Percentiles rank a stretch among this genome's conserved stretches.
Evolutionary conservation across 2,797 vertebrate genomes (phyloP).

Genomic region (Sebastes trivittatus): DNA sequence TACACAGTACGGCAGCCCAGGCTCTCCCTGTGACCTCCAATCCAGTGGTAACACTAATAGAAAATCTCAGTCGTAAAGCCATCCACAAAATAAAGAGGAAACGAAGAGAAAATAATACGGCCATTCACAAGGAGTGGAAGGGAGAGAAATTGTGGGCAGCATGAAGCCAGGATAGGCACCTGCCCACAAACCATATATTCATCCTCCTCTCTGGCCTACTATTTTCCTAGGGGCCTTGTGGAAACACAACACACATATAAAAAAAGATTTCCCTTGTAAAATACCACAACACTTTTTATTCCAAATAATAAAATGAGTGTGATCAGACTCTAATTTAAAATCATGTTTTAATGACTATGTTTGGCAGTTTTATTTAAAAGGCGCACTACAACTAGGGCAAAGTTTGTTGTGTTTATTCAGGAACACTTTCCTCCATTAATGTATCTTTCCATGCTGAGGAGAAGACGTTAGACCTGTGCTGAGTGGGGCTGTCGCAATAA

Average conservation of each 20-base stretch:
- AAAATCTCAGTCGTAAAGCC: constrained; percentile 67
- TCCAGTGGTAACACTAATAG: constrained; percentile 59
- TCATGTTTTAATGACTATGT: constrained; percentile 64
- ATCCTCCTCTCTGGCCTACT: constrained; percentile 39
- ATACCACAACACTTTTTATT: constrained; percentile 67
- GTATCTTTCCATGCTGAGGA: constrained; percentile 35
- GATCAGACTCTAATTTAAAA: constrained; percentile 65
- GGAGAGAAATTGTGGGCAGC: constrained; percentile 62
- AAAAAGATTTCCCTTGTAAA: constrained; percentile 71
- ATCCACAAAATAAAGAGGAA: constrained; percentile 59
- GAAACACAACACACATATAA: constrained; percentile 64
- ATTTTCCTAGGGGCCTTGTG: constrained; percentile 70
- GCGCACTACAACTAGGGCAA: constrained; percentile 13
- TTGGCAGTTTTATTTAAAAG: constrained; percentile 59
- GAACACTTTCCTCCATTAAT: constrained; percentile 42
- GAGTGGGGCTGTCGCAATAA: background rate
- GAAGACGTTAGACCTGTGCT: constrained; percentile 5
- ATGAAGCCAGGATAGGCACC: constrained; percentile 63
- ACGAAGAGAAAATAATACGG: constrained; percentile 59
- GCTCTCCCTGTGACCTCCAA: constrained; percentile 58
- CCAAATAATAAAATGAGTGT: constrained; percentile 73
- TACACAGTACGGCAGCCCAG: constrained; percentile 27
- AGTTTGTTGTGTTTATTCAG: constrained; percentile 43
- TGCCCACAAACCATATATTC: constrained; percentile 72
- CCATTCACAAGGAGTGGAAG: constrained; percentile 56